Percentiles rank a stretch among this genome's conserved stretches.
Conservation (phyloP, 2,113 vertebrate genomes). For the Pelecanoides urinatrix region DNA sequence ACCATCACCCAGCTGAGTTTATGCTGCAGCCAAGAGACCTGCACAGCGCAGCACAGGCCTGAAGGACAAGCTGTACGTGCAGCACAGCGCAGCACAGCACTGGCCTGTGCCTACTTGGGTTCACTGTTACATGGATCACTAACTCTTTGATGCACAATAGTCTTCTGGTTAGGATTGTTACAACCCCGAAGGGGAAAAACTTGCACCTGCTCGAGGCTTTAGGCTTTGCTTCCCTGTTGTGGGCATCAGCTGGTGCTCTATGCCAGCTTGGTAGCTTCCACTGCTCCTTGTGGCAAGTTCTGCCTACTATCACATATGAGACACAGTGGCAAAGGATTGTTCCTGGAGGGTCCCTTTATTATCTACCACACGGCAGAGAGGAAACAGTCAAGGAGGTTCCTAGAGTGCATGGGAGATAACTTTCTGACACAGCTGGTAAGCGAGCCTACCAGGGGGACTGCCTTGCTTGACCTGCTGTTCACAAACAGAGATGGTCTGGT, state of each 20-base stretch:
- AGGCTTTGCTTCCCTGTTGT: neutral
- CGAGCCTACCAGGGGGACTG: too few relatives aligned
- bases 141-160: neutral
- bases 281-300: neutral
- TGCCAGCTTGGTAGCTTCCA: neutral
- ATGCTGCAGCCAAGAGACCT: neutral
- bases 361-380: too few relatives aligned
- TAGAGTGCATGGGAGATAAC: too few relatives aligned
- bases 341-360: neutral
- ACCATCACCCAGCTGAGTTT: neutral
- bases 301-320: neutral
- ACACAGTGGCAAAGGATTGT: neutral
- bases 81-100: neutral
- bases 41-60: neutral
- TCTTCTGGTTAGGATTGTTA: neutral
- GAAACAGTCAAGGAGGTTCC: too few relatives aligned
- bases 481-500: too few relatives aligned
- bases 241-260: neutral
- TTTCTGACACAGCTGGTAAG: too few relatives aligned
- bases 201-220: neutral
- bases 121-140: accelerated
- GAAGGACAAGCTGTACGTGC: neutral
- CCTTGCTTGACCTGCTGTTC: too few relatives aligned
- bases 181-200: neutral
- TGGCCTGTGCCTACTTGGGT: accelerated